Base-by-base conservation (phyloP, 2,888 invertebrate genomes). In the Drosophila pegasa region DNA sequence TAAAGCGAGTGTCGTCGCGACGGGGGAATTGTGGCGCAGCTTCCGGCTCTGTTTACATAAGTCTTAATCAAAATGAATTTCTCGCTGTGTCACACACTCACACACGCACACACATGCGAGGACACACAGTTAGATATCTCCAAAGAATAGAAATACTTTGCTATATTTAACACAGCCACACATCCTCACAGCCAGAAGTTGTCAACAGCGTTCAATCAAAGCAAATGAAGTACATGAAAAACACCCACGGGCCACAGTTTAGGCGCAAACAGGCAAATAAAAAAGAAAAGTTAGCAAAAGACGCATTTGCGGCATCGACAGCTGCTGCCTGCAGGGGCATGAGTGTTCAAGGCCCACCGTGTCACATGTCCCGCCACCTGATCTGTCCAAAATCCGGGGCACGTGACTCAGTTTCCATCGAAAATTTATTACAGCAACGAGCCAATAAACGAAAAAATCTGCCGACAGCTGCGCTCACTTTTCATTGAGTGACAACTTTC, bases 151-250 rank as follows among this genome's bases (percentile, higher is more conserved):
- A 58, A 29, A 33, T 57, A 40, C 29, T 33, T 6, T 31, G 68
- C 69, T 83, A 71, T 76, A 69, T 71, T 73, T 80, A 78, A 75
- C 51, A 58, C 69, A 55, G 10, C 10, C 60, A 20, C 43, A 41
- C 37, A 59, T 52, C 43, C 25, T 16, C 35, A 50, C 35, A 48
- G 29, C 25, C 47, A 52, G 29, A 31, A n/a, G 55, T 35, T 75
- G 75, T 75, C 71, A 75, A 68, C 62, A 77, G 47, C 83, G 71
- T 80, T 86, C 84, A 83, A 84, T 83, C 83, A 83, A 67, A 65
- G 50, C 54, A 61, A 67, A 54, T 52, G 56, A 65, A 76, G 52
- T 52, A 56, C 60, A 61, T 54, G 59, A 25, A 41, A 33, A 14
- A 12, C 45, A 29, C 45, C 45, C 45, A 20, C 33, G 22, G 10